Evolutionary conservation across 2,888 invertebrate species (phyloP).

Genomic region (Tetropium fuscum): DNA sequence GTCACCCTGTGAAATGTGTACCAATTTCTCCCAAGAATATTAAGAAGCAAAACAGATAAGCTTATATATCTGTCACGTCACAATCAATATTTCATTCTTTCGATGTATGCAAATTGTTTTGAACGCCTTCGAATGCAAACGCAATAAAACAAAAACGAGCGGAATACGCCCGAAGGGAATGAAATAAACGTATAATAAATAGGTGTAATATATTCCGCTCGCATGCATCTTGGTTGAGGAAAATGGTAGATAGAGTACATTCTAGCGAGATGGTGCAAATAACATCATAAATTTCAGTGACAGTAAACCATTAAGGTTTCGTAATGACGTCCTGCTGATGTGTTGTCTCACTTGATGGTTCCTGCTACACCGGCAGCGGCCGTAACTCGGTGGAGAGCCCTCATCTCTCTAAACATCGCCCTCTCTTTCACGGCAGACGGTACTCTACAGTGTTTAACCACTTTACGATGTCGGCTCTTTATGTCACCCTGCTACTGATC

Average conservation of each 20-base stretch:
- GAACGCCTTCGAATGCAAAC: conserved; percentile 10
- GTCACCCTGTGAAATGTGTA: too few species aligned
- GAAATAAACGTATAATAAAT: conserved; percentile 27
- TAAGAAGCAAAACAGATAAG: too few species aligned
- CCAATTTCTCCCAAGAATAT: too few species aligned
- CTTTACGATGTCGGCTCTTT: conserved; percentile 14
- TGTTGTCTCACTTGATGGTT: conserved; percentile 43
- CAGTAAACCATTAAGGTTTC: conserved; percentile 46
- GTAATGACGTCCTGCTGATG: conserved; percentile 49
- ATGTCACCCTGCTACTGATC: conserved; percentile 11
- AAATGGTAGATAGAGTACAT: conserved; percentile 28
- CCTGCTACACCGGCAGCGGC: conserved; percentile 31
- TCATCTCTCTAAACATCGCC: conserved; percentile 5
- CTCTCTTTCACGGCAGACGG: conserved; percentile 5
- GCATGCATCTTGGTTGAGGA: conserved; percentile 16
- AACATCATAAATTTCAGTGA: conserved; percentile 48
- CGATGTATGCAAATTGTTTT: conserved; percentile 22
- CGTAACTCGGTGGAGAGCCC: conserved; percentile 9
- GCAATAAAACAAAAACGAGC: conserved; percentile 20
- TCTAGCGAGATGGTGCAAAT: conserved; percentile 31
- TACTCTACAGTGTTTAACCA: conserved; percentile 22
- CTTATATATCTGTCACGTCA: too few species aligned
- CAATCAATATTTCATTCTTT: too few species aligned
- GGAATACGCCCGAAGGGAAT: conserved; percentile 9
- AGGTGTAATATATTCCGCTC: conserved; percentile 27